Base-by-base conservation (phyloP, 2,113 vertebrate genomes). In the Gymnocephalus cernua region DNA sequence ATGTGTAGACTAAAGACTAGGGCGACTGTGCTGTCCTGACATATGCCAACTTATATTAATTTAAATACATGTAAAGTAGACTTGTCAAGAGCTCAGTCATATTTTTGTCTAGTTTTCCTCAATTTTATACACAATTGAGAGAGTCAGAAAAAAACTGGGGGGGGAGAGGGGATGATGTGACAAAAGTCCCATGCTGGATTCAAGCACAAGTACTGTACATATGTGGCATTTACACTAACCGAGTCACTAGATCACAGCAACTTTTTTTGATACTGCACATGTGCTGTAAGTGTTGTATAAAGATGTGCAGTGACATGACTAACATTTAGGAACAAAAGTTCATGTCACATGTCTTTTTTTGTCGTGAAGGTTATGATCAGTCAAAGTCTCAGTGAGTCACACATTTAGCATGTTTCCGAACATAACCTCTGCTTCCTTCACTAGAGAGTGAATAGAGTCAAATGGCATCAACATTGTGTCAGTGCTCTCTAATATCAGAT, bases 331-430 rank as follows among this genome's bases (percentile, higher is more conserved):
- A 82, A 57, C 10, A 59, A 77, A 66, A 61, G 41, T 18, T 18
- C 4, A 64, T 57, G 12, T 59, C 21, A 74, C 25, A 66, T 64
- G 41, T 25, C 50, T 48, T 54, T 50, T 76, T 38, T 19, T 10
- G 2, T 21, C 21, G 25, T 61, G 32, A 85, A 51, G 41, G 74
- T 65, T 83, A 80, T 21, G 6, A 45, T 77, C 56, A 58, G 57
- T 73, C 54, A 78, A 81, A 70, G 35, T 19, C 53, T 62, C 38
- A 44, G 50, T 82, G 71, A 61, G 38, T 83, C 68, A 77, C 5
- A 41, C 15, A 16, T 51, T 45, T 35, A 58, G 44, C 44, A 4
- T 41, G 53, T 84, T 64, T 29, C 41, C 50, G 3, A 67, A 67
- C 54, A 44, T 11, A 15, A 70, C 5, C 9, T 53, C 25, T 53